Evolutionary conservation across 2,797 vertebrate genomes (phyloP).

Genomic region (Clarias platycephalus): DNA sequence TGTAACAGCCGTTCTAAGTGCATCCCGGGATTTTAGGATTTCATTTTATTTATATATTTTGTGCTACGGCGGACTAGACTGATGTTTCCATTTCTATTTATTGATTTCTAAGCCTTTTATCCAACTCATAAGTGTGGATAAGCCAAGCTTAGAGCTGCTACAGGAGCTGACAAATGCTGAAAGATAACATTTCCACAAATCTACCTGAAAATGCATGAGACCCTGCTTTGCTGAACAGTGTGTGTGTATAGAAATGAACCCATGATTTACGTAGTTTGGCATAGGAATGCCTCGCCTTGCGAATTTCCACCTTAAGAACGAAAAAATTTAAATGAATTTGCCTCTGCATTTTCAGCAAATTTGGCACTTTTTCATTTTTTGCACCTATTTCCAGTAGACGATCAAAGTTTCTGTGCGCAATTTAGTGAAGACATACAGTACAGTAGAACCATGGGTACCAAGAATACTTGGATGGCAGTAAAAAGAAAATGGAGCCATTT

Average conservation of each 20-base stretch:
- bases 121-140: not conserved
- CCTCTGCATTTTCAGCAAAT: too few relatives aligned
- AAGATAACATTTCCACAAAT: not conserved
- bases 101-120: slow-evolving; percentile 25
- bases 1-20: not conserved
- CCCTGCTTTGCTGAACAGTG: not conserved
- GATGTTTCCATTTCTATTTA: slow-evolving; percentile 17
- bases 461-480: too few relatives aligned
- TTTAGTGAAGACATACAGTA: too few relatives aligned
- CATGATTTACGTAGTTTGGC: too few relatives aligned
- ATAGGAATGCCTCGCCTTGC: not conserved
- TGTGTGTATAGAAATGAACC: not conserved
- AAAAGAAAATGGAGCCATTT: too few relatives aligned
- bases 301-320: too few relatives aligned
- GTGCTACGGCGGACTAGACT: not conserved
- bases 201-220: not conserved
- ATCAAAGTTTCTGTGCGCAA: too few relatives aligned
- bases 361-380: too few relatives aligned
- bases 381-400: too few relatives aligned
- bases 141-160: not conserved
- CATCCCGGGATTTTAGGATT: not conserved
- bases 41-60: not conserved
- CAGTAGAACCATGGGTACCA: too few relatives aligned
- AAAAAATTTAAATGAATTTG: too few relatives aligned
- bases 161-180: not conserved